phyloP scores from a whole-genome alignment of 2,113 vertebrate genomes.

The Actenoides lindsayi region DNA sequence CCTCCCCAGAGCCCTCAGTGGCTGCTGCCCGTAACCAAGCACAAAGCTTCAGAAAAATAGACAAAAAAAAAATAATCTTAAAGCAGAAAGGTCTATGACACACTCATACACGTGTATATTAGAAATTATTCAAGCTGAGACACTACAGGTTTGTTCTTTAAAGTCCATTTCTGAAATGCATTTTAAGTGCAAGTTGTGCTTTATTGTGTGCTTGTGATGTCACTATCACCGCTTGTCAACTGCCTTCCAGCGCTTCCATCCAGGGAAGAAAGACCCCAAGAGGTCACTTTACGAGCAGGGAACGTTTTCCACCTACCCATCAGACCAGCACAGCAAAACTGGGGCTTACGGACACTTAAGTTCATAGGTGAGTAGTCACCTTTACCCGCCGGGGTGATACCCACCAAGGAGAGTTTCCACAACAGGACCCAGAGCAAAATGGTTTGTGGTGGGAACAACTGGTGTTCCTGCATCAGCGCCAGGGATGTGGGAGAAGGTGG shows the following conservation, averaged over 20 bases:
- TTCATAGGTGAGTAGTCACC: neutral
- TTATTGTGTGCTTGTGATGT: slow-evolving; percentile 66
- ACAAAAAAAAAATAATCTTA: slow-evolving; percentile 3
- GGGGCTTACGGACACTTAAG: neutral
- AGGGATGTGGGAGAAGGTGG: neutral
- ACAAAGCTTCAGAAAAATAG: neutral
- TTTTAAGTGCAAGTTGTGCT: slow-evolving; percentile 76
- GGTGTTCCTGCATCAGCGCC: neutral
- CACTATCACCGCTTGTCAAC: neutral
- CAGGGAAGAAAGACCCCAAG: neutral
- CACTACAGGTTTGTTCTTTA: slow-evolving; percentile 36
- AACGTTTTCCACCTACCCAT: neutral
- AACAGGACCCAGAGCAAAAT: neutral
- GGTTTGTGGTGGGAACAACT: neutral
- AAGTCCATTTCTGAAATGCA: slow-evolving; percentile 64
- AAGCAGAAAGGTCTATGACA: slow-evolving; percentile 7
- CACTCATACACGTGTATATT: neutral
- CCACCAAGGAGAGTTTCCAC: neutral
- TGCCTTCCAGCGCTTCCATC: neutral
- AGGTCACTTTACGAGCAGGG: accelerated
- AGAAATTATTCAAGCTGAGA: slow-evolving; percentile 59
- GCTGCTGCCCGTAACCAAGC: neutral
- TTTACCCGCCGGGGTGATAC: accelerated
- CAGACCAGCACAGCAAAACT: neutral
- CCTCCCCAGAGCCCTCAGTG: neutral